Evolutionary conservation across 2,797 vertebrate genomes (phyloP).

Genomic region (Pangasius mekongensis): DNA sequence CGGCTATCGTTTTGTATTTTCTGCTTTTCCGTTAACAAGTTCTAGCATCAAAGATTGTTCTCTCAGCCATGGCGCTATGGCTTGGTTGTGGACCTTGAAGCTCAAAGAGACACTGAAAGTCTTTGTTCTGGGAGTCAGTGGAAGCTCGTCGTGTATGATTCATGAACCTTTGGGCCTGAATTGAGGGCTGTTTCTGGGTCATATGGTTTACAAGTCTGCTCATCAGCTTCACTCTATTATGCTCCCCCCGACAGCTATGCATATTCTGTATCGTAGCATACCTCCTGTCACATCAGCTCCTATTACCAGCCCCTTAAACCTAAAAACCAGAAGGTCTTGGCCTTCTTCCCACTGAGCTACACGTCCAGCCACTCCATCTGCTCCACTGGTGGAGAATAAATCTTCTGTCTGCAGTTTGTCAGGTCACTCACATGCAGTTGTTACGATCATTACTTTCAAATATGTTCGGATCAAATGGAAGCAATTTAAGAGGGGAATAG

Average conservation of each 20-base stretch:
- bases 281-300: constrained; percentile 44
- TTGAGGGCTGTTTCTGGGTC: constrained; percentile 35
- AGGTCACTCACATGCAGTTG: constrained; percentile 38
- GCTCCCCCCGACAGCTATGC: constrained; percentile 40
- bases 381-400: constrained; percentile 38
- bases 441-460: constrained; percentile 40
- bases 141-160: constrained; percentile 40
- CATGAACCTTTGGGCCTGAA: constrained; percentile 30
- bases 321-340: constrained; percentile 49
- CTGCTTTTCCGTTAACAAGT: constrained; percentile 5
- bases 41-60: background rate
- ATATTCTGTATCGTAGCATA: constrained; percentile 22
- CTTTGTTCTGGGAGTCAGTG: constrained; percentile 31
- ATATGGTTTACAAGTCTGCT: constrained; percentile 42
- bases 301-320: constrained; percentile 46
- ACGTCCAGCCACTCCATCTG: constrained; percentile 29
- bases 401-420: constrained; percentile 47
- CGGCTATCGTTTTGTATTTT: background rate
- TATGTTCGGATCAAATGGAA: constrained; percentile 39
- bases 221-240: constrained; percentile 40
- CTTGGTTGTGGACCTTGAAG: constrained; percentile 11
- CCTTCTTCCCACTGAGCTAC: constrained; percentile 25
- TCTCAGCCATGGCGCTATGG: background rate
- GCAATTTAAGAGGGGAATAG: constrained; percentile 43
- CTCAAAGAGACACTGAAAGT: constrained; percentile 30